Evolutionary conservation across 1,140 invertebrate species (phyloP), one percentile per base, ranked within the genome.

Genomic region (Brachionus koreanus): DNA sequence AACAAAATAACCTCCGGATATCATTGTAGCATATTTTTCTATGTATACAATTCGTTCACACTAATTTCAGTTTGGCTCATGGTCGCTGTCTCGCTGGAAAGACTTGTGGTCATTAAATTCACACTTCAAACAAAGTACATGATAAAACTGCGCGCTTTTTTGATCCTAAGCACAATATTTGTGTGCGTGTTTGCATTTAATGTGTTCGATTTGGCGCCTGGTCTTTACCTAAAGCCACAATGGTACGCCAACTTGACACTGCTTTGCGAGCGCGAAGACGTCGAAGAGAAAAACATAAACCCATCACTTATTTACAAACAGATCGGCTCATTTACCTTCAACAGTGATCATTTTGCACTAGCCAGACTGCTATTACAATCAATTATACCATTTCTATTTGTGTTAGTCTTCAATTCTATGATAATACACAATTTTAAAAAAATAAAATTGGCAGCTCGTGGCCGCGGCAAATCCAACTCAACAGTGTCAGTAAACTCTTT

Each of bases 201-300:
- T 43, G 5, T 79, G 23, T 65, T 79, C 16, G 76, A 79, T 29
- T 79, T 79, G 76, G 76, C 76, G 49, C 76, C 76, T 16, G 76
- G 61, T 57, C 33, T 79, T 3, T 79, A 79, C 49, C 52, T 61
- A 6, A 79, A 79, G 49, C 76, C 76, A 33, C 49, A 79, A 37
- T 79, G 76, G 76, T 79, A 61, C 39, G 76, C 76, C 12, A 79
- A 79, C 33, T 29, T 79, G 33, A 79, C 76, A 3, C 29, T 79
- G n/a, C n/a, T 79, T 16, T 79, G 76, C 29, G 76, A 79, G 39
- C 76, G 76, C 33, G 61, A 57, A n/a, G 76, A 79, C n/a, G 25
- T 37, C 13, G 33, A 61, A n/a, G 39, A 79, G 0, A 37, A 13
- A 23, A 19, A 79, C 19, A 29, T n/a, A 0, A 65, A 61, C 12